A percentile compares a stretch with the other conserved stretches of the same genome.
Conservation (phyloP, 2,797 vertebrate species). For the Naso thynnoides region DNA sequence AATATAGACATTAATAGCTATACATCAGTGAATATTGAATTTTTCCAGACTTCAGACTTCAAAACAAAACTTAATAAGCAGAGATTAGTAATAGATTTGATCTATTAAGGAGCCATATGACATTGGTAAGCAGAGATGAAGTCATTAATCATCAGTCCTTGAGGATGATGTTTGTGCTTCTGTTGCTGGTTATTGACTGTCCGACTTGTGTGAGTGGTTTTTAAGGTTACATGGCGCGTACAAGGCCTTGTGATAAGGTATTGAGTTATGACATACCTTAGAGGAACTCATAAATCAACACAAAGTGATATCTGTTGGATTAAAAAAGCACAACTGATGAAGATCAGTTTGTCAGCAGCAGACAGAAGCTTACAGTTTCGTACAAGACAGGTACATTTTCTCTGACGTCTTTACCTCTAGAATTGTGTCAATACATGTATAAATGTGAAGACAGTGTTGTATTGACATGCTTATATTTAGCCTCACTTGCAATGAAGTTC, state of each 20-base stretch:
- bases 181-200: background rate
- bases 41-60: no score
- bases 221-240: no score
- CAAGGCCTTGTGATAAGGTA: background rate
- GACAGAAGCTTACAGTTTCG: background rate
- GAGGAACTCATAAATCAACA: background rate
- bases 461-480: constrained; percentile 1
- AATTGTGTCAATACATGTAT: no score
- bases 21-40: background rate
- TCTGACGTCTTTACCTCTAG: background rate
- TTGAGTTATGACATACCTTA: constrained; percentile 7
- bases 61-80: background rate
- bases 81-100: background rate
- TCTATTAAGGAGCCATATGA: background rate
- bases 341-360: background rate
- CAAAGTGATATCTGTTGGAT: background rate
- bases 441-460: background rate
- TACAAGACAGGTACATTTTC: background rate
- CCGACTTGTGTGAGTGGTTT: background rate
- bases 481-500: background rate
- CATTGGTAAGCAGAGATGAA: background rate
- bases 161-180: constrained; percentile 4
- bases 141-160: background rate
- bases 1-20: background rate
- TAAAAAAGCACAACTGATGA: no score